A percentile compares a stretch with the other conserved stretches of the same genome.
phyloP scores from a whole-genome alignment of 2,888 invertebrate species.

The Ectemnius lituratus region DNA sequence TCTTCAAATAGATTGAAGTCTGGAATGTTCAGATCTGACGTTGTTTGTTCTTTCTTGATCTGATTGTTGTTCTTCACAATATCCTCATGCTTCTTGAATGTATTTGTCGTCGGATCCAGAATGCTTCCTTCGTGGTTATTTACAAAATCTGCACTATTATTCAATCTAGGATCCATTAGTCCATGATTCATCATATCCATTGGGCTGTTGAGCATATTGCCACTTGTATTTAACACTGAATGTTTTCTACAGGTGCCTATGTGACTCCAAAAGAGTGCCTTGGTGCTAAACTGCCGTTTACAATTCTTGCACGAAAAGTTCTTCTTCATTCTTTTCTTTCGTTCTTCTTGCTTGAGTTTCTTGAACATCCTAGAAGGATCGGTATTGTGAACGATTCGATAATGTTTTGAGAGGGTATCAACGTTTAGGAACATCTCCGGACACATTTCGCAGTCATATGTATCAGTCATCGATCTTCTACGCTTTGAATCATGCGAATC shows the following conservation, averaged over 20 bases:
- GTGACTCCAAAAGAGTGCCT: constrained; percentile 72
- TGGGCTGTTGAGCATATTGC: not conserved
- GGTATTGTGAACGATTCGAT: constrained; percentile 73
- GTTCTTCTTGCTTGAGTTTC: constrained; percentile 58
- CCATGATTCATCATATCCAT: constrained; percentile 25
- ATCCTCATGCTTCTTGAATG: constrained; percentile 22
- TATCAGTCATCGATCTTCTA: constrained; percentile 65
- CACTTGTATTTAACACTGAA: constrained; percentile 31
- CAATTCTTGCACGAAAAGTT: constrained; percentile 74
- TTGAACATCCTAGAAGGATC: constrained; percentile 69
- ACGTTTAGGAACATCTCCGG: constrained; percentile 73
- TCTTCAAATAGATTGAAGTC: constrained; percentile 76
- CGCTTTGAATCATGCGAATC: constrained; percentile 65
- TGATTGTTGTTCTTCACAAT: constrained; percentile 72
- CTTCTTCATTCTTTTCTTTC: constrained; percentile 46
- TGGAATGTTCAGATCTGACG: constrained; percentile 73
- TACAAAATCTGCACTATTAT: not conserved
- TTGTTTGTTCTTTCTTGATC: constrained; percentile 66
- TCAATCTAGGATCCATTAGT: not conserved
- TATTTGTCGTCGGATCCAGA: constrained; percentile 1
- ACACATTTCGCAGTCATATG: constrained; percentile 74
- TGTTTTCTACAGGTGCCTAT: constrained; percentile 64
- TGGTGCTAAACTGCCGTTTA: constrained; percentile 72
- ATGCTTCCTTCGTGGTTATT: not conserved
- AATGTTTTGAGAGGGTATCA: constrained; percentile 71